Evolutionary conservation across 53 echinoderm and acorn worm genomes (phyloP), one percentile per base, ranked within the genome.

Genomic region (Henricia sp.): DNA sequence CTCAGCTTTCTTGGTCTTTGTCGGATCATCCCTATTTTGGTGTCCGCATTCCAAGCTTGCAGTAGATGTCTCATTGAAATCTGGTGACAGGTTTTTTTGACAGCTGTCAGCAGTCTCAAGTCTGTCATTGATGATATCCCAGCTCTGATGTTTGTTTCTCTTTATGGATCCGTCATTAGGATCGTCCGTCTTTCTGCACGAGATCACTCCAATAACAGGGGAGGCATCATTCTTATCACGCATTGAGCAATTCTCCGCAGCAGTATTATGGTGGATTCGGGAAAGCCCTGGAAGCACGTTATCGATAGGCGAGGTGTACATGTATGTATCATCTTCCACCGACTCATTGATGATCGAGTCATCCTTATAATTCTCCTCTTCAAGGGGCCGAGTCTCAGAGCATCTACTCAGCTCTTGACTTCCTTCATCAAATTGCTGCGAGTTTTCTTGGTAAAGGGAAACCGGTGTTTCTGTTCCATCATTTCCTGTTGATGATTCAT

Each of bases 201-300:
- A 43, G 11, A 43, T 1, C 30, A 10, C 19, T 17, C 30, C 14
- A 4, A 77, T 27, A 44, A 77, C 46, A 0, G 77, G 77, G 34
- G 59, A 43, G 23, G 38, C 14, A 33, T 42, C 3, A 8, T 43
- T 16, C 8, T 28, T 13, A 6, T 26, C 39, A 13, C 19, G 37
- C 17, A 44, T 46, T 25, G n/a, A 16, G 14, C 19, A 42, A 77
- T 28, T 27, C 25, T 60, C 58, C 16, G 60, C 0, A 0, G 16
- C 39, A 42, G 17, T 37, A 30, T 33, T 29, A 6, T 16, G 62
- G 13, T 34, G 57, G 46, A 80, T 33, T 30, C 21, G 48, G 0
- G 80, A 80, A 33, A 80, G 63, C 34, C 80, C 80, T 3, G 80
- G 80, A 62, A 80, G 63, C 24, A 9, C 24, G 46, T 21, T 36